Evolutionary conservation across 35 echinoderm and acorn worm species (phyloP).

Genomic region (Amphiura filiformis): DNA sequence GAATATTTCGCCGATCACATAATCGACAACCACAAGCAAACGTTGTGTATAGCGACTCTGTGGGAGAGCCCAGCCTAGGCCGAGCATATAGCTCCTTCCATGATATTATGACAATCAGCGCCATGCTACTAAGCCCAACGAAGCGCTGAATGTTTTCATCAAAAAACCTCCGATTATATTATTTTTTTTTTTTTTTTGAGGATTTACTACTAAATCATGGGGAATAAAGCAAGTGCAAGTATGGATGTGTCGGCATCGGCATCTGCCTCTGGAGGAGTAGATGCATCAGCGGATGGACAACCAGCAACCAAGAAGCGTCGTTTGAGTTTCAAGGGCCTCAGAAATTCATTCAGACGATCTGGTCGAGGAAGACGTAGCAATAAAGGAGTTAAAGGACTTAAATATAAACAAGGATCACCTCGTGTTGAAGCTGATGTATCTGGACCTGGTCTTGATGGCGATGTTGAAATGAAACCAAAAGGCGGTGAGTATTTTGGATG

Average conservation of each 20-base stretch:
- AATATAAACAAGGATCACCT: constrained; percentile 10
- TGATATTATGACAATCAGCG: not conserved
- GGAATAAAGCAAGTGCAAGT: constrained; percentile 29
- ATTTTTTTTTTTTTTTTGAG: not conserved
- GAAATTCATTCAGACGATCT: constrained; percentile 11
- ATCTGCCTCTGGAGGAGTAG: not conserved
- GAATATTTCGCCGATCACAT: constrained; percentile 10
- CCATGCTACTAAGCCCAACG: not conserved
- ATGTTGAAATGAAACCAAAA: not conserved
- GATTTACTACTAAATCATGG: constrained; percentile 10
- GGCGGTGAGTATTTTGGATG: not conserved
- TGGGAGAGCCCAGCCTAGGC: constrained; percentile 3
- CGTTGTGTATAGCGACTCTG: not conserved
- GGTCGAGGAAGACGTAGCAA: constrained; percentile 4
- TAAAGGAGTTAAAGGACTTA: constrained; percentile 6
- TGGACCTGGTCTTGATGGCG: not conserved
- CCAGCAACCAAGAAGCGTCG: constrained; percentile 33
- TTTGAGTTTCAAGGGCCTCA: constrained; percentile 37
- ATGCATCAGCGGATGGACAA: constrained; percentile 4
- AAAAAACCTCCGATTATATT: not conserved
- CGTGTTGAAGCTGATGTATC: constrained; percentile 36
- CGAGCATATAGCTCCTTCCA: not conserved
- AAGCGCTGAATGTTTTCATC: constrained; percentile 7
- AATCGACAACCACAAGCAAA: not conserved
- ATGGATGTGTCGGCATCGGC: constrained; percentile 22